phyloP scores from a whole-genome alignment of 37 sponge, comb jelly and placozoan genomes.

The Cliona cf. orientalis region DNA sequence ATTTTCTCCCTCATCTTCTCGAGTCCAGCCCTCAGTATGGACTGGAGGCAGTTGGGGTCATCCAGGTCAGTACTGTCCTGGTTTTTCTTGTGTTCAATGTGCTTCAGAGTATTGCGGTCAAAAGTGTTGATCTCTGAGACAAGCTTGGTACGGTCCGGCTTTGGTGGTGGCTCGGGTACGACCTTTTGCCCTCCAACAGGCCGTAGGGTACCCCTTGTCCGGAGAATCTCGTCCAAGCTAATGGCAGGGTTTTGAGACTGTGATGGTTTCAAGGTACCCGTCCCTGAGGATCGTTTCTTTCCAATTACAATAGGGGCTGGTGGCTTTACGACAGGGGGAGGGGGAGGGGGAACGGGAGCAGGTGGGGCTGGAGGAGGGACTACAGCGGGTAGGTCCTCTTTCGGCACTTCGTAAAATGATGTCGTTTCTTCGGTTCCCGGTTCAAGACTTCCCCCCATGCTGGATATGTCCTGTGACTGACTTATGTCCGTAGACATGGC shows the following conservation, averaged over 20 bases:
- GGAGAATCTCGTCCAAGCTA: neutral
- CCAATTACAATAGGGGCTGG: neutral
- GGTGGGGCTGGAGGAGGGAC: constrained; percentile 9
- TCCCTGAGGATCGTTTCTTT: neutral
- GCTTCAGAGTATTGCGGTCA: constrained; percentile 18
- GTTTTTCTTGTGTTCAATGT: neutral
- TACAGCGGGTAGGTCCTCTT: neutral
- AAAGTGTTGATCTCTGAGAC: constrained; percentile 44
- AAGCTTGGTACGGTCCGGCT: neutral
- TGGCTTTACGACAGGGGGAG: constrained; percentile 21
- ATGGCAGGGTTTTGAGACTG: neutral
- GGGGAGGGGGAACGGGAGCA: constrained; percentile 30
- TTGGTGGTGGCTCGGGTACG: constrained; percentile 27
- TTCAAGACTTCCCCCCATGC: neutral
- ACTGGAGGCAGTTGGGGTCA: constrained; percentile 4
- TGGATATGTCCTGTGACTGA: neutral
- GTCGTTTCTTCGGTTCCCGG: neutral
- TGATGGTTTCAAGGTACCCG: neutral
- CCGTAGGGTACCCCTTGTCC: neutral
- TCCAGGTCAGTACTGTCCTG: neutral
- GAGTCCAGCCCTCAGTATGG: constrained; percentile 16
- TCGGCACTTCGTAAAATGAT: neutral
- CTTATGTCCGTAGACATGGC: neutral
- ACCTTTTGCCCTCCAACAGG: neutral
- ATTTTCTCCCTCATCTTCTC: constrained; percentile 23